These are phyloP conservation scores for human (Homo sapiens) DNA, from an alignment of 2,113 vertebrate species.

Conservation along the genomic window GRCh38 chr19:38417001-38417500, in stretches of 20 bases:
- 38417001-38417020: neutral
- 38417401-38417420: neutral
- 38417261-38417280: neutral
- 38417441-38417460: neutral
- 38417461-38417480: neutral
- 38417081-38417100: conserved; percentile 94
- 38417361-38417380: neutral
- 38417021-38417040: neutral
- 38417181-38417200: neutral
- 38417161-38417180: conserved; percentile 86
- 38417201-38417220: neutral
- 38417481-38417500: neutral
- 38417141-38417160: conserved; percentile 94
- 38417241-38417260: neutral
- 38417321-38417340: neutral
- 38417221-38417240: neutral
- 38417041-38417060: conserved; percentile 88
- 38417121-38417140: conserved; percentile 94
- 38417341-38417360: neutral
- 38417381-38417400: neutral
- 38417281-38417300: neutral
- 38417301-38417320: neutral
- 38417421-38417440: neutral
- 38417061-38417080: conserved; percentile 89
- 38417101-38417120: conserved; percentile 95